Percentiles rank a stretch among this genome's conserved stretches.
Evolutionary conservation across 2,888 invertebrate genomes (phyloP).

Genomic region (Notodonta dromedarius): DNA sequence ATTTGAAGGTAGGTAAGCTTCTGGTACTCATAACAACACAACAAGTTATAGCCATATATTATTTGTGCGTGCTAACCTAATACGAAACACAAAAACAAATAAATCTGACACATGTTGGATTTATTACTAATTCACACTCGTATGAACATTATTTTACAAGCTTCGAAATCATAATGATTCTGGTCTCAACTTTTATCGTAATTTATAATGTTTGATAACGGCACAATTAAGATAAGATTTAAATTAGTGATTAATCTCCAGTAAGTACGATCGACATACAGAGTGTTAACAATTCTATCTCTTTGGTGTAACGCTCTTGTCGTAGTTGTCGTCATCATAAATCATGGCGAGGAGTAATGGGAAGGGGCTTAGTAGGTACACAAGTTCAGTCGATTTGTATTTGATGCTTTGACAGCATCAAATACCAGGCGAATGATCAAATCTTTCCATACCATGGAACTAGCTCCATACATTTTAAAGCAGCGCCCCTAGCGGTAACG

Average conservation of each 20-base stretch:
- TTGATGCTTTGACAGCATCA: too few relatives aligned
- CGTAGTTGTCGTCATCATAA: too few relatives aligned
- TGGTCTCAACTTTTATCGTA: background rate
- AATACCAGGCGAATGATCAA: too few relatives aligned
- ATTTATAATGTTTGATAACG: background rate
- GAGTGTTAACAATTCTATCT: background rate
- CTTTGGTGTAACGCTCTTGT: background rate
- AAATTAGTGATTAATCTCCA: background rate
- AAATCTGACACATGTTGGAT: background rate
- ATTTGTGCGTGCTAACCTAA: background rate
- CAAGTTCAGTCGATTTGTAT: too few relatives aligned
- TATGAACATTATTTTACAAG: background rate
- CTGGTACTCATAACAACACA: background rate
- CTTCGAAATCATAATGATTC: background rate
- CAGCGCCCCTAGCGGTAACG: too few relatives aligned
- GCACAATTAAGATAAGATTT: constrained; percentile 11
- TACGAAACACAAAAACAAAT: constrained; percentile 17
- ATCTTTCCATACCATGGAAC: too few relatives aligned
- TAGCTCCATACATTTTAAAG: too few relatives aligned
- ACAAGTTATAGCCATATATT: background rate
- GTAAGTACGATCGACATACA: background rate
- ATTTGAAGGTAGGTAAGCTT: background rate
- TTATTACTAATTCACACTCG: background rate
- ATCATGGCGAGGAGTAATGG: too few relatives aligned
- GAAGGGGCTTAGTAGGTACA: too few relatives aligned